These are phyloP conservation scores for Calliphora vomitoria DNA, from an alignment of 2,888 invertebrate genomes.

Conservation along the genomic window DNA sequence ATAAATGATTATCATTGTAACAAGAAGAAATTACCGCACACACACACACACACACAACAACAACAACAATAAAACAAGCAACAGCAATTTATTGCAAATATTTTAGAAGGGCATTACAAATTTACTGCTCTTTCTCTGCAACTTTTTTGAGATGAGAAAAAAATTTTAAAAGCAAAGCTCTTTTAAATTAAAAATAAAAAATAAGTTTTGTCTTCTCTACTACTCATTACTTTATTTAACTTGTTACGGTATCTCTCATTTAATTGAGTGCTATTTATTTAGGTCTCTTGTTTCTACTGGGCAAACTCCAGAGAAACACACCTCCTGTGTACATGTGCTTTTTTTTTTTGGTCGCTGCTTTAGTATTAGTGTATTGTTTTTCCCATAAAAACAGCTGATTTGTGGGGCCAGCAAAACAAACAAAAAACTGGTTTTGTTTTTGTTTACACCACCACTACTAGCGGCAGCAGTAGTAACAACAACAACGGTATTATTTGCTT, in stretches of 20 bases:
- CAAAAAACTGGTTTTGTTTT: slow-evolving; percentile 59
- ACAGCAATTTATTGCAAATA: slow-evolving; percentile 44
- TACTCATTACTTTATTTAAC: neutral
- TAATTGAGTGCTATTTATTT: neutral
- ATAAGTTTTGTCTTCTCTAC: neutral
- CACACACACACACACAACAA: neutral
- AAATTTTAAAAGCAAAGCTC: neutral
- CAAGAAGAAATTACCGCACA: neutral
- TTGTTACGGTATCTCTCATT: neutral
- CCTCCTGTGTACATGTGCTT: slow-evolving; percentile 53
- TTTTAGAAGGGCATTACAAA: slow-evolving; percentile 8
- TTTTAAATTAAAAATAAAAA: neutral
- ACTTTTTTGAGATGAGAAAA: neutral
- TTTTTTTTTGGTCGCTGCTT: slow-evolving; percentile 2
- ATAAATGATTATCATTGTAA: slow-evolving; percentile 61
- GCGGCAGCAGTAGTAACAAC: slow-evolving; percentile 41
- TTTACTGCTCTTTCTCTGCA: neutral
- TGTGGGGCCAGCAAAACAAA: slow-evolving; percentile 68
- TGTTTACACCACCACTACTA: slow-evolving; percentile 27
- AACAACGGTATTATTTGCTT: slow-evolving; percentile 43
- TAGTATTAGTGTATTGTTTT: slow-evolving; percentile 4
- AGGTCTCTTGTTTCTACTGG: slow-evolving; percentile 28
- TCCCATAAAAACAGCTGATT: slow-evolving; percentile 77
- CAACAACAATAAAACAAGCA: neutral
- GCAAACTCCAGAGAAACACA: slow-evolving; percentile 69